Conservation (phyloP, 2,113 vertebrate species). For the Antechinus flavipes region DNA sequence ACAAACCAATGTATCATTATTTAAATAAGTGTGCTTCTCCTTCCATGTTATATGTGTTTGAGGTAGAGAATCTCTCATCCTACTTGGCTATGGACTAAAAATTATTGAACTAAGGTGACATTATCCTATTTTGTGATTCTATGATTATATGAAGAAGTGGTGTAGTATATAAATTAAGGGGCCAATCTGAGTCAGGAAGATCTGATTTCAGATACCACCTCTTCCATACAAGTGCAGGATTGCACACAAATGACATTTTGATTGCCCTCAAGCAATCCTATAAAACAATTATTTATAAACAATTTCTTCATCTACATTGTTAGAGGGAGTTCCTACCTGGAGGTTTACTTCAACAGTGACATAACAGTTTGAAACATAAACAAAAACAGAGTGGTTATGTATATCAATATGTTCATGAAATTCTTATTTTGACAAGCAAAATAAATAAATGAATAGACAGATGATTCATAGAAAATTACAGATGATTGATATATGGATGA, state of each 20-base stretch:
- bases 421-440: neutral
- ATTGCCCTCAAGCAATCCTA: neutral
- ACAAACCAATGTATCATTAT: neutral
- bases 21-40: neutral
- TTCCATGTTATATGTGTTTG: neutral
- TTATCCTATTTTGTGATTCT: neutral
- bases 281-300: neutral
- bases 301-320: too few species aligned
- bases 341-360: neutral
- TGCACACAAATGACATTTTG: neutral
- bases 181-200: neutral
- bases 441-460: too few species aligned
- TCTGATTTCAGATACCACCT: neutral
- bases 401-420: neutral
- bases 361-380: neutral
- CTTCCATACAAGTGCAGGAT: too few species aligned
- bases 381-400: neutral
- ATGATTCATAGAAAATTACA: too few species aligned
- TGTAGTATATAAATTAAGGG: neutral
- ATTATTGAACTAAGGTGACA: neutral
- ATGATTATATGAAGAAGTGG: neutral
- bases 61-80: neutral
- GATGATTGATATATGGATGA: too few species aligned
- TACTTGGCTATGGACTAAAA: neutral
- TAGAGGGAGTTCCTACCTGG: too few species aligned